Base-by-base conservation (phyloP, 2,888 invertebrate genomes). In the Argynnis bischoffii region DNA sequence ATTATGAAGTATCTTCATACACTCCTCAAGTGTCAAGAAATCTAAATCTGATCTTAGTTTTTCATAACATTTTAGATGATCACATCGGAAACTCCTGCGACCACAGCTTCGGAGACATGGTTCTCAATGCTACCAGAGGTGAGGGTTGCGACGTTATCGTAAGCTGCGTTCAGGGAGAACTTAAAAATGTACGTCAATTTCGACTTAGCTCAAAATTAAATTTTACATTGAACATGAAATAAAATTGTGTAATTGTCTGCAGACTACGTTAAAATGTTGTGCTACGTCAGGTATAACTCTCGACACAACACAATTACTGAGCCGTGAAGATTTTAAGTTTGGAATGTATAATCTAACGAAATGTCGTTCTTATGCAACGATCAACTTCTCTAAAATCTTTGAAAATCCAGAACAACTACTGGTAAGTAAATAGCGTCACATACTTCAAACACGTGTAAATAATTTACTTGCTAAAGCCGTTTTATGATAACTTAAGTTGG, bases 11-110 rank as follows among this genome's bases (percentile, higher is more conserved):
- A 48, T 47, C 26, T n/a, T 82, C 26, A 26, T 26, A 26, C 26
- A 26, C 26, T 26, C 26, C 4, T 26, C 26, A 5, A 26, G 26
- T 26, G 26, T 0, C 26, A 26, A 26, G 26, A 26, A 26, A 26
- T 26, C 26, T 26, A 3, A 5, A 26, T 26, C 26, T 26, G 26
- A 26, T 26, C 26, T 26, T 4, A 26, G 4, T 5, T 26, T 26
- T 26, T 4, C 5, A 26, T 26, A 26, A 26, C 26, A 26, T 26
- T 81, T 56, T 71, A 88, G 88, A 77, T 59, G 77, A 82, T 3
- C 72, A 86, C 31, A 82, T 89, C n/a, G 84, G 84, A 15, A 80
- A 80, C 69, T 88, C 87, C 2, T 78, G 87, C 1, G 81, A 88
- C 59, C 13, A 69, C 1, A 76, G 75, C 35, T 88, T 82, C 47